A percentile compares a stretch with the other conserved stretches of the same genome.
Evolutionary conservation across 2,888 invertebrate species (phyloP).

Genomic region (Pseudanteris insignis): DNA sequence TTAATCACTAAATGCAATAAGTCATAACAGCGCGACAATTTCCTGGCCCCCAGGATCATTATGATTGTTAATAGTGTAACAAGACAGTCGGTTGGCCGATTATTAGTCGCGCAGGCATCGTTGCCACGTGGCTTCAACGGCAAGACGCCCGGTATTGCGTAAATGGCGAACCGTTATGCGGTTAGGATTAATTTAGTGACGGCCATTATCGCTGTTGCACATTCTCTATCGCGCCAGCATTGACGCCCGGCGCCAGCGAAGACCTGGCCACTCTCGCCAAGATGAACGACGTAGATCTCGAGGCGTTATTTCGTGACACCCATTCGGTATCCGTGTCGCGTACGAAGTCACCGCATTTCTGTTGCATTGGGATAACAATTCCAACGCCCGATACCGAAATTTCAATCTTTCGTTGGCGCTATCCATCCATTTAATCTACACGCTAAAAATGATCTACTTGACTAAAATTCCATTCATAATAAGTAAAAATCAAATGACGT

Average conservation of each 20-base stretch:
- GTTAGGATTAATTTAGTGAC: constrained; percentile 54
- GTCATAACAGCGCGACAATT: no score
- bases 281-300: constrained; percentile 50
- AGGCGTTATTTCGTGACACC: constrained; percentile 52
- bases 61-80: no score
- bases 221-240: constrained; percentile 38
- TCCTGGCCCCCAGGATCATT: no score
- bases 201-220: constrained; percentile 54
- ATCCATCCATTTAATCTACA: constrained; percentile 37
- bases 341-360: constrained; percentile 44
- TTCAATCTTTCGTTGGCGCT: constrained; percentile 23
- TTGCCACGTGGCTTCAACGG: constrained; percentile 26
- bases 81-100: constrained; percentile 29
- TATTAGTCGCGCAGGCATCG: constrained; percentile 28
- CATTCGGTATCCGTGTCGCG: constrained; percentile 44
- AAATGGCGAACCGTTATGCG: constrained; percentile 33
- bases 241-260: constrained; percentile 12
- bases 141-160: constrained; percentile 9
- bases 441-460: no score
- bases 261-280: constrained; percentile 41
- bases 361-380: constrained; percentile 33
- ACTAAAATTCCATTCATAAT: no score
- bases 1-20: no score
- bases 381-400: constrained; percentile 26
- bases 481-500: no score